Evolutionary conservation across 2,888 invertebrate species (phyloP).

Genomic region (Hydrotaea cyrtoneurina): DNA sequence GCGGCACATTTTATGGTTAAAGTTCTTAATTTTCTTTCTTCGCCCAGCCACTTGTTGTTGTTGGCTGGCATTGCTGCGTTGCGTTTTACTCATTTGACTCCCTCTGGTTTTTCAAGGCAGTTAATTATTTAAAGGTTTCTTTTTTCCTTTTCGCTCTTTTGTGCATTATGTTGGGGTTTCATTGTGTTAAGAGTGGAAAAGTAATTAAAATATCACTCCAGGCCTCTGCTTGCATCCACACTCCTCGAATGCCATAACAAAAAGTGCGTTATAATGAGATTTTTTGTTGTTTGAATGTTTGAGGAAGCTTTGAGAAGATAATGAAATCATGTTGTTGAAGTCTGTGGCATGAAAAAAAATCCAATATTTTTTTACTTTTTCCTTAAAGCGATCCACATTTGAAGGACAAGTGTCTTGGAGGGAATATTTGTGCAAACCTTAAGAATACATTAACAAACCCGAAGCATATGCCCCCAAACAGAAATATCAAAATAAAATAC

Average conservation of each 20-base stretch:
- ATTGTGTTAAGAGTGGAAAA: conserved; percentile 60
- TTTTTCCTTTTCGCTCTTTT: conserved; percentile 17
- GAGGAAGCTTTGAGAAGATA: conserved; percentile 1
- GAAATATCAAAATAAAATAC: no score
- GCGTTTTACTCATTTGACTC: conserved; percentile 51
- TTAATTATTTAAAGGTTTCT: conserved; percentile 63
- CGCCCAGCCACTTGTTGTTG: conserved; percentile 39
- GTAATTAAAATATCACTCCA: conserved; percentile 68
- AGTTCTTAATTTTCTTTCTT: conserved; percentile 63
- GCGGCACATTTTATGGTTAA: conserved; percentile 65
- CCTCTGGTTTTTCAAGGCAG: conserved; percentile 65
- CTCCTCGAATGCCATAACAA: conserved; percentile 19
- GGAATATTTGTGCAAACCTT: background rate
- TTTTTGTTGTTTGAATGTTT: background rate
- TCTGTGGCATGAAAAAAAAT: background rate
- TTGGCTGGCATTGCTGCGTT: background rate
- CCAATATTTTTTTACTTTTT: background rate
- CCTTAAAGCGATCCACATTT: background rate
- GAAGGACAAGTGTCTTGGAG: background rate
- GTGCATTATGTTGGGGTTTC: conserved; percentile 9
- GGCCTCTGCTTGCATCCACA: conserved; percentile 47
- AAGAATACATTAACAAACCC: no score
- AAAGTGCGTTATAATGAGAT: conserved; percentile 31
- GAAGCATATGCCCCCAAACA: no score
- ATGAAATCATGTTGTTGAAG: conserved; percentile 5